Conservation (phyloP, 1,140 invertebrate genomes). For the Euwallacea fornicatus region DNA sequence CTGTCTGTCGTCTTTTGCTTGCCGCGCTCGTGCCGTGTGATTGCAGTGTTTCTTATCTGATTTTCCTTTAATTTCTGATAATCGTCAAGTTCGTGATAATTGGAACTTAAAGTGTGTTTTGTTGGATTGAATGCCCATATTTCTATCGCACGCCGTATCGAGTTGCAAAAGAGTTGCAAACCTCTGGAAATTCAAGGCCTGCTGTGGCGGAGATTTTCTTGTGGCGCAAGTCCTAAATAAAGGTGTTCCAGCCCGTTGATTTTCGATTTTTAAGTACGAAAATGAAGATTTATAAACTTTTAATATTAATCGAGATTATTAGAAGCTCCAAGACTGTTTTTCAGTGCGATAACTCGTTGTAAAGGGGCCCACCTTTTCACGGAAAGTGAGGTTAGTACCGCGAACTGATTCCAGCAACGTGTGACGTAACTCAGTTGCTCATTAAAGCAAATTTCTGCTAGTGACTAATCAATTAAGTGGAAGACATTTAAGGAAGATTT, state of each 20-base stretch:
- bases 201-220: background rate
- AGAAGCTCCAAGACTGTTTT: constrained; percentile 49
- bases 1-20: too few species aligned
- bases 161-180: background rate
- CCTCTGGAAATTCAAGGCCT: constrained; percentile 11
- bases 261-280: constrained; percentile 33
- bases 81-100: too few species aligned
- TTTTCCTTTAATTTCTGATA: too few species aligned
- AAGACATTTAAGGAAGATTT: background rate
- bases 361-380: constrained; percentile 13
- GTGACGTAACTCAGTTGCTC: constrained; percentile 34
- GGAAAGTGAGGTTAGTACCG: constrained; percentile 44
- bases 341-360: constrained; percentile 39
- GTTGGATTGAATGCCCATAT: too few species aligned
- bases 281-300: constrained; percentile 51
- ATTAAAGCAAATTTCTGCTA: constrained; percentile 1
- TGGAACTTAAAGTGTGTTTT: too few species aligned
- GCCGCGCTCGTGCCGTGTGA: too few species aligned
- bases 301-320: constrained; percentile 47
- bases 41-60: too few species aligned
- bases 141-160: background rate
- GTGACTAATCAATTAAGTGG: constrained; percentile 8
- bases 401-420: constrained; percentile 29
- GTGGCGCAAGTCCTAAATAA: constrained; percentile 19
- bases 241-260: background rate